Evolutionary conservation across 2,113 vertebrate species (phyloP), one percentile per base, ranked within the genome.

Genomic region (Lepus europaeus): DNA sequence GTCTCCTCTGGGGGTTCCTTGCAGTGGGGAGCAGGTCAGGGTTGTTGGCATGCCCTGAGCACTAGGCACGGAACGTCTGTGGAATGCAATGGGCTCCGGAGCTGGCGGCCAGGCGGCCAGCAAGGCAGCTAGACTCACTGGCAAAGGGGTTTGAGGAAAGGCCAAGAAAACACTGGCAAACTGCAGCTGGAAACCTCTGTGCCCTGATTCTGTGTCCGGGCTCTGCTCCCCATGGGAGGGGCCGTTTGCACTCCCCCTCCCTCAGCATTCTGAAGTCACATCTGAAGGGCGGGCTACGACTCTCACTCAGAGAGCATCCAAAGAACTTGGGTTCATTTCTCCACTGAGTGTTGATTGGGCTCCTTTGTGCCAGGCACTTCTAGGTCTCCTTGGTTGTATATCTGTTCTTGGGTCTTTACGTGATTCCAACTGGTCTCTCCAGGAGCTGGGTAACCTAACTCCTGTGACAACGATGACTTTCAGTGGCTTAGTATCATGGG

Each of bases 321-420:
- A 59, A 94, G 39, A 53, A 74, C 87, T 93, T 74, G 33, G 56
- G 88, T 49, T 85, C 82, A 83, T 76, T 74, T 66, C 33, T 20
- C 31, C 17, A 10, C 45, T 36, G 85, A 77, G 78, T 20, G 20
- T 77, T 85, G 31, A 56, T 29, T 51, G 27, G 68, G 31, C 9
- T 61, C 39, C 12, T 45, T 64, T 61, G 76, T 72, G 22, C 29
- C 29, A 63, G 51, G 23, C 5, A 36, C 45, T 82, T 86, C 53
- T 19, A 25, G 7, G 13, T 69, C 25, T 77, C 56, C 61, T 90
- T 68, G 70, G 84, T 85, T 27, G 11, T 29, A 19, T 90, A 6
- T 79, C 81, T n/a, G 19, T 66, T 78, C 90, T 36, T 33, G 12
- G 25, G 27, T 25, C 70, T 64, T 76, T 39, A 80, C n/a, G 19